phyloP scores from a whole-genome alignment of 2,888 invertebrate genomes.

The Thecophora atra region DNA sequence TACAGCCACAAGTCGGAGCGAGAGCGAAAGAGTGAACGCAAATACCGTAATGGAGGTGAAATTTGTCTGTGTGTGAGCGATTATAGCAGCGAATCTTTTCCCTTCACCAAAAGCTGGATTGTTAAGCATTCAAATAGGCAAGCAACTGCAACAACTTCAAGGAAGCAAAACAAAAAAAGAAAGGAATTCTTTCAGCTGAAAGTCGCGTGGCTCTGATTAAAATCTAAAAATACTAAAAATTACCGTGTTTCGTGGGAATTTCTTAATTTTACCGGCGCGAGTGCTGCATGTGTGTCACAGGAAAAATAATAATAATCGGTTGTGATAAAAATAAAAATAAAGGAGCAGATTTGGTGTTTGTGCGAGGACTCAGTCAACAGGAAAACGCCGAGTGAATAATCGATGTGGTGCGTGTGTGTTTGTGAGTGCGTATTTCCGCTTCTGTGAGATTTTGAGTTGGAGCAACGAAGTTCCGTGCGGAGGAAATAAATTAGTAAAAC shows the following conservation, averaged over 20 bases:
- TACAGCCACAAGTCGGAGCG: neutral
- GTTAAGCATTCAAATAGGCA: neutral
- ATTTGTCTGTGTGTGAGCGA: neutral
- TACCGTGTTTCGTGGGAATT: neutral
- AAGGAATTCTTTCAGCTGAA: neutral
- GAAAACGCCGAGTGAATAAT: slow-evolving; percentile 13
- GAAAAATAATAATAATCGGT: no score
- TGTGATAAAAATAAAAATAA: no score
- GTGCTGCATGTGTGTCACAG: neutral
- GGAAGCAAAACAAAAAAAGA: neutral
- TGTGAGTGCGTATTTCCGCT: slow-evolving; percentile 14
- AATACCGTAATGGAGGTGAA: neutral
- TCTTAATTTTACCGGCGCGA: neutral
- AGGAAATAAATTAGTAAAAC: slow-evolving; percentile 6
- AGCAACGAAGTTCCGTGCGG: slow-evolving; percentile 5
- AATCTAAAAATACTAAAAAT: slow-evolving; percentile 19
- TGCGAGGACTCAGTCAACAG: neutral
- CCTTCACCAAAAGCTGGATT: neutral
- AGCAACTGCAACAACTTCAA: neutral
- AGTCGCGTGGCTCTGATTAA: slow-evolving; percentile 14
- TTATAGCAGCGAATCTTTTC: neutral
- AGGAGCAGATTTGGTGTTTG: neutral
- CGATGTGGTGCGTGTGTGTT: slow-evolving; percentile 23
- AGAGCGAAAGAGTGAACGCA: neutral
- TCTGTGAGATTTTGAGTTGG: neutral